Evolutionary conservation across 1,140 invertebrate genomes (phyloP).

Genomic region (Atta colombica): DNA sequence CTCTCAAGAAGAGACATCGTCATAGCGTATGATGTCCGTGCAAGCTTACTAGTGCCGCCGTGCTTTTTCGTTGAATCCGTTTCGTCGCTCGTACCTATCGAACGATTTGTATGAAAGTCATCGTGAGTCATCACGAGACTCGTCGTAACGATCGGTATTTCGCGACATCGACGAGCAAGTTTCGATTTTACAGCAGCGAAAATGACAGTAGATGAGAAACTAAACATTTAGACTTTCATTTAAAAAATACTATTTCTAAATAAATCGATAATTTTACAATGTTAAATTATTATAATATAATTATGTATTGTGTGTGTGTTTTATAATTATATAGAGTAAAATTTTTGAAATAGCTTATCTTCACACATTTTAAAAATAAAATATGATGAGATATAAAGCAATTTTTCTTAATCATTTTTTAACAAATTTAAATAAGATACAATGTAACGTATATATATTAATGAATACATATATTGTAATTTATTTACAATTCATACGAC

Average conservation of each 20-base stretch:
- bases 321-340: background rate
- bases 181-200: conserved; percentile 5
- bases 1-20: conserved; percentile 70
- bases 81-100: conserved; percentile 78
- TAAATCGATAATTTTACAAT: conserved; percentile 8
- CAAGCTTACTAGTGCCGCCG: conserved; percentile 86
- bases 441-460: background rate
- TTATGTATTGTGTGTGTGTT: background rate
- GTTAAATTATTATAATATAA: background rate
- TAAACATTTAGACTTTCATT: background rate
- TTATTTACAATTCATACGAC: background rate
- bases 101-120: conserved; percentile 83
- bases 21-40: conserved; percentile 85
- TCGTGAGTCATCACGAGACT: conserved; percentile 71
- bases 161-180: conserved; percentile 27
- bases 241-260: background rate
- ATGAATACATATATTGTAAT: background rate
- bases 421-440: background rate
- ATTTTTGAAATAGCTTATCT: background rate
- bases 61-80: conserved; percentile 76
- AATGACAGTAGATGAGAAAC: background rate
- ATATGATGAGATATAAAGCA: background rate
- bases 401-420: background rate
- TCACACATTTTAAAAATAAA: background rate
- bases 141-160: conserved; percentile 55